These are phyloP conservation scores for Oscarella lobularis DNA, from an alignment of 37 sponge, comb jelly and placozoan species.

Conservation along the genomic window DNA sequence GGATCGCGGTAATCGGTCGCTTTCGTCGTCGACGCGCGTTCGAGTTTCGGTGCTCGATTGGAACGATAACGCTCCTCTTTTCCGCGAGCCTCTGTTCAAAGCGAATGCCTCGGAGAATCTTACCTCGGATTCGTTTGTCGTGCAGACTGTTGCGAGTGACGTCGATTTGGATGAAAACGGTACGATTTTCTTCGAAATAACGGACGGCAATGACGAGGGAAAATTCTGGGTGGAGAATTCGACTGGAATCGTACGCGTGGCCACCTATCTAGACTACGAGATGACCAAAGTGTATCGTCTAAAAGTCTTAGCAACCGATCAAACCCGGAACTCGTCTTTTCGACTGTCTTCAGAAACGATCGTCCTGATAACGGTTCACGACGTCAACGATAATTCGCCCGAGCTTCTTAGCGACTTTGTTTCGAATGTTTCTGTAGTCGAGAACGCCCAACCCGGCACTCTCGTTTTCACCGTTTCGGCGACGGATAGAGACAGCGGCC, in stretches of 20 bases:
- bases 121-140: constrained; percentile 5
- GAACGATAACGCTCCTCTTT: constrained; percentile 10
- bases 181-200: constrained; percentile 13
- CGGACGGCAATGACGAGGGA: constrained; percentile 25
- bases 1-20: constrained; percentile 38
- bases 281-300: background rate
- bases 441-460: background rate
- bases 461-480: background rate
- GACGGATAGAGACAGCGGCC: background rate
- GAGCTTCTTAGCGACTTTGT: constrained; percentile 26
- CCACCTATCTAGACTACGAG: background rate
- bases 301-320: background rate
- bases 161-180: constrained; percentile 8
- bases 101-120: constrained; percentile 9
- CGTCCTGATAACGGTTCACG: constrained; percentile 39
- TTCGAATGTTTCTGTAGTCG: background rate
- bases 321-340: background rate
- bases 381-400: constrained; percentile 49
- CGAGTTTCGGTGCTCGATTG: constrained; percentile 4
- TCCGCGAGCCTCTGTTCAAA: background rate
- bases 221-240: constrained; percentile 27
- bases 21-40: background rate
- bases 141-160: constrained; percentile 3
- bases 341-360: constrained; percentile 4
- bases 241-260: constrained; percentile 11